Conservation (phyloP, 1,140 invertebrate species). For the Chrysomallon squamiferum region DNA sequence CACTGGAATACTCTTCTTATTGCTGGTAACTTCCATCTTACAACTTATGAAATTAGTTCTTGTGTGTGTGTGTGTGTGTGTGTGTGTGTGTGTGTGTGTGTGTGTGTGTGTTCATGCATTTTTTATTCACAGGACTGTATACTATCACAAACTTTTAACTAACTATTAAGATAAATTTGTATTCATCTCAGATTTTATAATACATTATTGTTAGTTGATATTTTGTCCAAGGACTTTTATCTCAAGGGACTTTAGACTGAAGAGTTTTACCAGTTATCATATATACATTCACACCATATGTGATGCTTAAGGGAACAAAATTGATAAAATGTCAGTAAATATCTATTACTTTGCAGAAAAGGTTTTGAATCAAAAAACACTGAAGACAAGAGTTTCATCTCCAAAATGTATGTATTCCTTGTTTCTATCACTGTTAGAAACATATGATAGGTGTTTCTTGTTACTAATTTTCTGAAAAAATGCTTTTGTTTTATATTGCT, state of each 20-base stretch:
- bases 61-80: neutral
- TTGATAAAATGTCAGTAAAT: too few species aligned
- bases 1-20: slow-evolving; percentile 62
- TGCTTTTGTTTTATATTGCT: neutral
- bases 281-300: too few species aligned
- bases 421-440: neutral
- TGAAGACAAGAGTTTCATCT: slow-evolving; percentile 42
- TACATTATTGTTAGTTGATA: neutral
- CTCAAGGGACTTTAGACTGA: too few species aligned
- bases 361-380: slow-evolving; percentile 52
- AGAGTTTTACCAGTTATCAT: too few species aligned
- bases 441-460: neutral
- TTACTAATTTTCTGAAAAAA: neutral
- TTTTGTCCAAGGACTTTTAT: too few species aligned
- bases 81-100: neutral
- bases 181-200: neutral
- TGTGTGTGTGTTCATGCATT: neutral
- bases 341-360: slow-evolving; percentile 43
- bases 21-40: slow-evolving; percentile 42
- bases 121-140: neutral
- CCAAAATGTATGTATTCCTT: slow-evolving; percentile 43
- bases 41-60: neutral
- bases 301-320: too few species aligned
- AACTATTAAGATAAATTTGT: neutral
- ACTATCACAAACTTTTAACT: neutral